phyloP scores from a whole-genome alignment of 2,113 vertebrate genomes.

The Heterochromis multidens region DNA sequence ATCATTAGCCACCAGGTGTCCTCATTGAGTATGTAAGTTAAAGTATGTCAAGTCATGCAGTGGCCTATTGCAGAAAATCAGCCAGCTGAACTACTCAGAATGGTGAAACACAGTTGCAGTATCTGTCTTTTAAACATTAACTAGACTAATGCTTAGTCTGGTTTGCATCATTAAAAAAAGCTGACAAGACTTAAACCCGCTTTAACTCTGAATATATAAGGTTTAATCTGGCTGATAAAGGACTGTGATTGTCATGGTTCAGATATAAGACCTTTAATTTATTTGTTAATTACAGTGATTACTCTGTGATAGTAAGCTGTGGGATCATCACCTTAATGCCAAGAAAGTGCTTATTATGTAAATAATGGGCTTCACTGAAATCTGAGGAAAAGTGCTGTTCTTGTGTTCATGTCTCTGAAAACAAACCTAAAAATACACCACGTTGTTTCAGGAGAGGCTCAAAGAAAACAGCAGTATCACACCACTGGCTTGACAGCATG shows the following conservation, averaged over 20 bases:
- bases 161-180: neutral
- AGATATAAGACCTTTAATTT: neutral
- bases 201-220: neutral
- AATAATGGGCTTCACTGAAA: neutral
- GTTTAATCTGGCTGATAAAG: neutral
- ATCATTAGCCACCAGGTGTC: constrained; percentile 44
- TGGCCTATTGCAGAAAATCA: neutral
- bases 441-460: constrained; percentile 14
- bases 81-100: neutral
- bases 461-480: constrained; percentile 10
- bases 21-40: constrained; percentile 17
- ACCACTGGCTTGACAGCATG: constrained; percentile 25
- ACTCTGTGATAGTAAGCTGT: neutral
- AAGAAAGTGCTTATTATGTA: constrained; percentile 7
- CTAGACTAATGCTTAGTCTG: neutral
- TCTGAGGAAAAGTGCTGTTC: neutral
- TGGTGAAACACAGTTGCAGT: constrained; percentile 40
- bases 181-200: neutral
- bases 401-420: neutral
- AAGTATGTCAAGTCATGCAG: constrained; percentile 30
- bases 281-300: constrained; percentile 42
- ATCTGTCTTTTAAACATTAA: neutral
- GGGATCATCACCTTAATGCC: neutral
- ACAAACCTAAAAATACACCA: constrained; percentile 30
- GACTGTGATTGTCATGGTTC: neutral